A percentile compares a stretch with the other conserved stretches of the same genome.
Evolutionary conservation across 2,113 vertebrate species (phyloP).

Genomic region (Paramormyrops kingsleyae): DNA sequence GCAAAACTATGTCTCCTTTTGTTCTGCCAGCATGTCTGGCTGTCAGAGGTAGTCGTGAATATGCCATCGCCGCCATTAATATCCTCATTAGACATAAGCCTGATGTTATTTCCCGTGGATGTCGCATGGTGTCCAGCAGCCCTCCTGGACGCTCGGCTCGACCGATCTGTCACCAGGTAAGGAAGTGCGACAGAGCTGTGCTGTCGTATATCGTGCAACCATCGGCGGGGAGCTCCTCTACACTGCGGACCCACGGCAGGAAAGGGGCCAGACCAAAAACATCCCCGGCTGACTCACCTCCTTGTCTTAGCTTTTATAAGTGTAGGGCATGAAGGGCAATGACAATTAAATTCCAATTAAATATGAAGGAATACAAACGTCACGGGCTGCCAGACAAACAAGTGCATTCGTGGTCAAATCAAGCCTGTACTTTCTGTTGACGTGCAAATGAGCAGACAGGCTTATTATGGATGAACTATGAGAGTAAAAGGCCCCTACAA

Average conservation of each 20-base stretch:
- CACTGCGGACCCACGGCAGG: constrained; percentile 16
- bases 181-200: constrained; percentile 31
- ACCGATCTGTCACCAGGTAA: constrained; percentile 42
- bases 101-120: constrained; percentile 58
- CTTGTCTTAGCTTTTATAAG: neutral
- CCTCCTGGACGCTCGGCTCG: constrained; percentile 35
- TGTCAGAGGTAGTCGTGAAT: constrained; percentile 63
- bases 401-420: neutral
- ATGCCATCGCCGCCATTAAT: constrained; percentile 64
- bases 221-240: neutral
- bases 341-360: neutral
- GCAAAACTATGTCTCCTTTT: constrained; percentile 52
- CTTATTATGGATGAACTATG: neutral
- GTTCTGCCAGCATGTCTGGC: constrained; percentile 46
- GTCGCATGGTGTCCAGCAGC: constrained; percentile 21
- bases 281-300: neutral
- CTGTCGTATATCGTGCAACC: neutral
- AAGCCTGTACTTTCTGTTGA: neutral
- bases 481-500: neutral
- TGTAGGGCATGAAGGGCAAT: neutral
- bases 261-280: constrained; percentile 24
- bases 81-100: constrained; percentile 63
- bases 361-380: neutral
- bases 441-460: neutral
- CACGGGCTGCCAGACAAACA: neutral